Evolutionary conservation across 2,797 vertebrate species (phyloP).

Genomic region (Enteromius mattozi): DNA sequence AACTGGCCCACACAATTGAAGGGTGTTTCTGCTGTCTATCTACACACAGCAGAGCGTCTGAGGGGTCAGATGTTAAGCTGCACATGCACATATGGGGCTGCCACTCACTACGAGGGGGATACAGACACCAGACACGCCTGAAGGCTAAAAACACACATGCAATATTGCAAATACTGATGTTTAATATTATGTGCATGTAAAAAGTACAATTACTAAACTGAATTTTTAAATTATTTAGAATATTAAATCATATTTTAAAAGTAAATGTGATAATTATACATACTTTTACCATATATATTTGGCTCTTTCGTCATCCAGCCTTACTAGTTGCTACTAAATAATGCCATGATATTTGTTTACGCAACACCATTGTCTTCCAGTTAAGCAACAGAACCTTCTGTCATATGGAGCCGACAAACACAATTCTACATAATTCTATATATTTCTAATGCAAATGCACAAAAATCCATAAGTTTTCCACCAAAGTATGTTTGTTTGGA

Average conservation of each 20-base stretch:
- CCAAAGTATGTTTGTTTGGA: too few species aligned
- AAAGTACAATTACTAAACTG: not conserved
- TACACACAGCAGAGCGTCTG: slow-evolving; percentile 46
- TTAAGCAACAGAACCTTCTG: not conserved
- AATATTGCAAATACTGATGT: not conserved
- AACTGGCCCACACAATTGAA: not conserved
- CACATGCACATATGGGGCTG: slow-evolving; percentile 67
- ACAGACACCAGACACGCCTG: not conserved
- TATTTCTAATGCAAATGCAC: not conserved
- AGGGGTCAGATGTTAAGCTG: slow-evolving; percentile 67
- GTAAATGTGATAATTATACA: not conserved
- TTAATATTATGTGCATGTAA: not conserved
- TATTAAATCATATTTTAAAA: not conserved
- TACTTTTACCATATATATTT: not conserved
- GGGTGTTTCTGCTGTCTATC: not conserved
- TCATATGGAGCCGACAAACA: not conserved
- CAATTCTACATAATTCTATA: not conserved
- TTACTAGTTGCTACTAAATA: not conserved
- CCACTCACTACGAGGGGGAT: slow-evolving; percentile 55
- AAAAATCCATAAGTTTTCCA: too few species aligned
- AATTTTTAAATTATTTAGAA: not conserved
- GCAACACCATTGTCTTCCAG: not conserved
- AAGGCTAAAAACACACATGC: not conserved
- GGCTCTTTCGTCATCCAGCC: not conserved
- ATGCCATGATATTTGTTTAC: not conserved